A percentile compares a stretch with the other conserved stretches of the same genome.
phyloP scores from a whole-genome alignment of 2,113 vertebrate genomes.

The Panthera tigris region DNA sequence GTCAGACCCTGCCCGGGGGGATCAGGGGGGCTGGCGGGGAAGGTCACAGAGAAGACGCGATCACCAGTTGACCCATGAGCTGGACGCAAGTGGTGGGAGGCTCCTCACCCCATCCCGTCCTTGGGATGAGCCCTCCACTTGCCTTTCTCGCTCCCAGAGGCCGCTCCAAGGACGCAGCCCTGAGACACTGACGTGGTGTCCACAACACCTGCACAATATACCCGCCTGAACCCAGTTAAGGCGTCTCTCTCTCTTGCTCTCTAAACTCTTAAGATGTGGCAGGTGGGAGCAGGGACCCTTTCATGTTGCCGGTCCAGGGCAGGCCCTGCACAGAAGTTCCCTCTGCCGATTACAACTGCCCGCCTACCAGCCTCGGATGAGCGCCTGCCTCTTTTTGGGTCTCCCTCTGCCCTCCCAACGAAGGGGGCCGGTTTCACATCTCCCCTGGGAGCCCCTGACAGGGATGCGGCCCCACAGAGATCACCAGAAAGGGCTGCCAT shows the following conservation, averaged over 20 bases:
- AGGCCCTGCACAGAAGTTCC: background rate
- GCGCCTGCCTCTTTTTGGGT: background rate
- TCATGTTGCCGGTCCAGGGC: background rate
- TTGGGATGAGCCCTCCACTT: background rate
- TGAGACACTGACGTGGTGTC: background rate
- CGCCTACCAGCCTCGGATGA: background rate
- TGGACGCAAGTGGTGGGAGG: background rate
- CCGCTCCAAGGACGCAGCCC: background rate
- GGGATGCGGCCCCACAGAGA: background rate
- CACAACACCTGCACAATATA: background rate
- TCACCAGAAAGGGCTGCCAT: rapidly evolving
- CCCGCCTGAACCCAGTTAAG: background rate
- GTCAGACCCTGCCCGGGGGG: background rate
- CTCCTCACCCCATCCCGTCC: background rate
- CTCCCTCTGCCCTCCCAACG: background rate
- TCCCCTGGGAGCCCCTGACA: background rate
- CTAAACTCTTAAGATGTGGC: background rate
- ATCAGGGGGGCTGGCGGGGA: rapidly evolving
- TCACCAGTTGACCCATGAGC: background rate
- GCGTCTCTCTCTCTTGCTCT: background rate
- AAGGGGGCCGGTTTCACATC: background rate
- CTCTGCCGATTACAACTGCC: background rate
- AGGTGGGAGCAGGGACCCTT: background rate
- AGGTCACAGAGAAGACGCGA: background rate
- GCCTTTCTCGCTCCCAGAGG: background rate